These are phyloP conservation scores for Crocidura indochinensis DNA, from an alignment of 2,797 vertebrate genomes.

Conservation along the genomic window DNA sequence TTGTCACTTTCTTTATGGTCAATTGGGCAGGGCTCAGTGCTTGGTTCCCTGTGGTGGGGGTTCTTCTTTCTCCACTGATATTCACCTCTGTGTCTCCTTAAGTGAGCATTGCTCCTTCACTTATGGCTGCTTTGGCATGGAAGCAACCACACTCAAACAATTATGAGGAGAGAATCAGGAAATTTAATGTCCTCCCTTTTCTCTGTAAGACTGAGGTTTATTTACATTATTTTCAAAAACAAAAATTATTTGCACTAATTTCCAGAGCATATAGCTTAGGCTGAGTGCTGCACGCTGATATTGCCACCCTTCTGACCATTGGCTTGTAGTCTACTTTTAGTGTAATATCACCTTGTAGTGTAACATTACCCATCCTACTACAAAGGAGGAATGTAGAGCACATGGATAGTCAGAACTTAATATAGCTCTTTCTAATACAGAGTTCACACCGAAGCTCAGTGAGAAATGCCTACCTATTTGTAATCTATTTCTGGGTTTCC, in stretches of 20 bases:
- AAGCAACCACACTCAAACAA: no score
- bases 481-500: background rate
- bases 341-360: no score
- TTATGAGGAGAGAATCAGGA: fast-evolving
- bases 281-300: no score
- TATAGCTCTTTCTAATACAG: background rate
- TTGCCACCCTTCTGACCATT: no score
- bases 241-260: no score
- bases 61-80: fast-evolving
- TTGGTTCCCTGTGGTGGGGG: fast-evolving
- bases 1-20: background rate
- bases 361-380: no score
- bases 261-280: no score
- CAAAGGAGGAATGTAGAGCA: fast-evolving
- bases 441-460: fast-evolving
- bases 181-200: background rate
- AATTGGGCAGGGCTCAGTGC: no score
- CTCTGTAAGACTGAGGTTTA: background rate
- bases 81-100: background rate
- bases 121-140: background rate
- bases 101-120: no score
- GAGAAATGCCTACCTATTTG: background rate
- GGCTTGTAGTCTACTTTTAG: no score
- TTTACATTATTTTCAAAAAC: no score
- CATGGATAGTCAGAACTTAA: background rate